Evolutionary conservation across 2,888 invertebrate genomes (phyloP).

Genomic region (Cantharis lateralis): DNA sequence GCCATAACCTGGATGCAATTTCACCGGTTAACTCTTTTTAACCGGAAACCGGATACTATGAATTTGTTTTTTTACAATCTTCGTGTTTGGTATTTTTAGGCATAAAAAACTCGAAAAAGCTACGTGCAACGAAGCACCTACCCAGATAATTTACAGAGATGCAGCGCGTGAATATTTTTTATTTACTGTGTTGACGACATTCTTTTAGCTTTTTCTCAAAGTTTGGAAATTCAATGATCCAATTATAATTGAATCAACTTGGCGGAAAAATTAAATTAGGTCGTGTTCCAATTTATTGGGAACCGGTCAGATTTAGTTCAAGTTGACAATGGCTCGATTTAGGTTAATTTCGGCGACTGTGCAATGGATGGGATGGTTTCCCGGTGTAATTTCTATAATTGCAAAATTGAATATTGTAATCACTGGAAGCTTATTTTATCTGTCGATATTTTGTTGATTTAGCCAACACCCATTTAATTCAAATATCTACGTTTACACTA

Average conservation of each 20-base stretch:
- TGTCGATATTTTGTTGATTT: background rate
- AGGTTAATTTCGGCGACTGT: background rate
- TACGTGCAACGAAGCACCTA: background rate
- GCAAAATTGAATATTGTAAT: background rate
- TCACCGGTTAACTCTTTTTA: background rate
- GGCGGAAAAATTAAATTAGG: background rate
- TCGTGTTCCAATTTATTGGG: background rate
- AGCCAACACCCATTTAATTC: background rate
- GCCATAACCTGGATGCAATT: background rate
- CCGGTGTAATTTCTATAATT: background rate
- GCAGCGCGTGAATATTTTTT: background rate
- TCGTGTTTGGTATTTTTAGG: background rate
- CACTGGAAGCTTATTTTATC: background rate
- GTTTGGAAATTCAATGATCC: background rate
- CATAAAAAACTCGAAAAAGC: background rate
- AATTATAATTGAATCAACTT: background rate
- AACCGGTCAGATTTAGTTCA: background rate
- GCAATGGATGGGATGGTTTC: background rate
- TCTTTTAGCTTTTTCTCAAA: background rate
- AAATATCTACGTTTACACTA: background rate
- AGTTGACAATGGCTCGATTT: background rate
- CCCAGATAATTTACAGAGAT: background rate
- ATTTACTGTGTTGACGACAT: background rate
- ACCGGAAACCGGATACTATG: background rate
- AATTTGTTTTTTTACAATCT: background rate